Evolutionary conservation across 2,797 vertebrate species (phyloP).

Genomic region (Sparus aurata): DNA sequence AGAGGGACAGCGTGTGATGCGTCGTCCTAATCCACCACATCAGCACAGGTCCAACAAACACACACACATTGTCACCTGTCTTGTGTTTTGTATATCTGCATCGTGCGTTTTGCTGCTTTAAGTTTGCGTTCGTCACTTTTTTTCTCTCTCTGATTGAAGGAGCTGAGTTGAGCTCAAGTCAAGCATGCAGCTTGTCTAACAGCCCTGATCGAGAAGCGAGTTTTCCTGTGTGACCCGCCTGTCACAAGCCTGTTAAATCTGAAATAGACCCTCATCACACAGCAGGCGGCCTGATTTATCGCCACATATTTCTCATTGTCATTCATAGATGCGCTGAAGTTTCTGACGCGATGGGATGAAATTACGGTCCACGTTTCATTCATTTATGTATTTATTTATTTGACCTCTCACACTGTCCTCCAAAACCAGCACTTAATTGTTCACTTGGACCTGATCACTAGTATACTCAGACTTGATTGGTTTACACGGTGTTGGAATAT

Average conservation of each 20-base stretch:
- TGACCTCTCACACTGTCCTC: background rate
- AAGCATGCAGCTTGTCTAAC: conserved; percentile 22
- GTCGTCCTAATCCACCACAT: conserved; percentile 11
- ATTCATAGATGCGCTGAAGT: background rate
- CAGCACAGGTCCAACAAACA: background rate
- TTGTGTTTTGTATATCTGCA: background rate
- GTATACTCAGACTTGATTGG: background rate
- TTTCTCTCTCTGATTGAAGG: background rate
- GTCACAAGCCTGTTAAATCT: conserved; percentile 16
- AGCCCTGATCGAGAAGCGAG: background rate
- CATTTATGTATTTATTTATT: background rate
- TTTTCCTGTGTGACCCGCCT: conserved; percentile 14
- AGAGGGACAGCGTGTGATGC: conserved; percentile 50
- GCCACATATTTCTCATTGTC: background rate
- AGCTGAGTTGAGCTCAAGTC: conserved; percentile 27
- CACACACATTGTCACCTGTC: background rate
- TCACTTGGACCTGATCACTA: background rate
- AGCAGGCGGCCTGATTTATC: background rate
- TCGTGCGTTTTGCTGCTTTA: too few relatives aligned
- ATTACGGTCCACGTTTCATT: background rate
- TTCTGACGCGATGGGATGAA: background rate
- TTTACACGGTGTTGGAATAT: background rate
- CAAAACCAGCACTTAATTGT: too few relatives aligned
- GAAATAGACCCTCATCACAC: conserved; percentile 17
- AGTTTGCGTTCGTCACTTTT: background rate